Base-by-base conservation (phyloP, 2,888 invertebrate species). In the Agrypnus murinus region DNA sequence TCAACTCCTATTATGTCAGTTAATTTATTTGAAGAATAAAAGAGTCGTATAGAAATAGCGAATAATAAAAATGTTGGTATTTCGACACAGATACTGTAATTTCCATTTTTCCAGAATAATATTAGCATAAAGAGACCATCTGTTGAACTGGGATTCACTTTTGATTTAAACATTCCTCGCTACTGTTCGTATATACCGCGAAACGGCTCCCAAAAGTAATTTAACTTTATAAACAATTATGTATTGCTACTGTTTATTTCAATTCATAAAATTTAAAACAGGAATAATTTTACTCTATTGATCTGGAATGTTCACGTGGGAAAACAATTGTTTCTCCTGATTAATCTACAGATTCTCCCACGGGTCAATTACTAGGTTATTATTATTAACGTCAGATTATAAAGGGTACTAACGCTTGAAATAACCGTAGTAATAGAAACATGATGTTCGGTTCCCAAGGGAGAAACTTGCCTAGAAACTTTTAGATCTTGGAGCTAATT, bases 111-210 rank as follows among this genome's bases (percentile, higher is more conserved):
- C 36, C 7, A 2, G 46, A 48, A 48, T 62, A 36, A 48, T 15
- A 62, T 62, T 62, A 45, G 32, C 62, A 62, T 62, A 62, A 62
- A 48, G 34, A 46, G 17, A 10, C 62, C 62, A 62, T 62, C 62
- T 62, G 62, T 48, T 62, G 62, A 62, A 45, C 45, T 34, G 62
- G 48, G 62, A 62, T 31, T 62, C 19, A 17, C 48, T 15, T 62
- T 34, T 48, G 45, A 62, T 62, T 62, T 48, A 12, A 34, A 59
- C 25, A 43, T 6, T 50, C 14, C 2, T 34, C 32, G 7, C 19
- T 10, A 12, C n/a, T n/a, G n/a, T n/a, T n/a, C n/a, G n/a, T n/a
- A 1, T n/a, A 25, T 59, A 25, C 60, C 32, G 45, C 32, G 5
- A 19, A 9, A 10, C 9, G 12, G 14, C 12, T 2, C 14, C 14